phyloP scores from a whole-genome alignment of 1,140 invertebrate genomes.

The Megalopta genalis region DNA sequence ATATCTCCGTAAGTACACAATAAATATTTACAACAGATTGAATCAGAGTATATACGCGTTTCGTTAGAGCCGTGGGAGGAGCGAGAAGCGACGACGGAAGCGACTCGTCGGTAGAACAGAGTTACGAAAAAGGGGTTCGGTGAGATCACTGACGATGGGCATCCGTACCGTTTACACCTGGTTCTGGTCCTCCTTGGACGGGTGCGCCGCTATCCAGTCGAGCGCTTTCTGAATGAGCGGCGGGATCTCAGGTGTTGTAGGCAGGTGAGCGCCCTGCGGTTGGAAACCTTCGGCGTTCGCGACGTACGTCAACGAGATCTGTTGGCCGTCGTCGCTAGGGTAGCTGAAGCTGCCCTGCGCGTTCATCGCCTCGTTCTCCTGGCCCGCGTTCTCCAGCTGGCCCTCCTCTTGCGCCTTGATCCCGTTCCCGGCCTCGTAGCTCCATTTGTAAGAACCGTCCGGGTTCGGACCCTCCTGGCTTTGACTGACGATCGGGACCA shows the following conservation, averaged over 20 bases:
- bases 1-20: conserved; percentile 44
- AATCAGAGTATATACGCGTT: conserved; percentile 52
- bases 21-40: conserved; percentile 67
- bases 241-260: conserved; percentile 77
- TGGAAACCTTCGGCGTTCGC: conserved; percentile 82
- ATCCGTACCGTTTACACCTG: conserved; percentile 43
- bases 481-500: conserved; percentile 71
- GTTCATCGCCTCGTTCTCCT: conserved; percentile 67
- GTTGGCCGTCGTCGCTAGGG: conserved; percentile 78
- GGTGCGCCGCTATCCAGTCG: conserved; percentile 72
- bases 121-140: conserved; percentile 30
- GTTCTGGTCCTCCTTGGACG: conserved; percentile 67
- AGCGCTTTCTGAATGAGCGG: conserved; percentile 68
- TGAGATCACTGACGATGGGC: conserved; percentile 56
- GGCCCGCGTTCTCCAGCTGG: conserved; percentile 76
- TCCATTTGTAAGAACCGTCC: conserved; percentile 76
- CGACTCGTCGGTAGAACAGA: conserved; percentile 26
- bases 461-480: conserved; percentile 63
- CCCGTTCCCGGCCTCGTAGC: conserved; percentile 79
- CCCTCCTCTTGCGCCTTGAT: conserved; percentile 75
- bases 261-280: conserved; percentile 78
- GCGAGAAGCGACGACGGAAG: conserved; percentile 34
- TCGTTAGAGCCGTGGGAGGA: conserved; percentile 7
- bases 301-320: conserved; percentile 77
- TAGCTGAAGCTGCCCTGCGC: conserved; percentile 76